Conservation (phyloP, 2,113 vertebrate genomes). For the Oryzias melastigma region DNA sequence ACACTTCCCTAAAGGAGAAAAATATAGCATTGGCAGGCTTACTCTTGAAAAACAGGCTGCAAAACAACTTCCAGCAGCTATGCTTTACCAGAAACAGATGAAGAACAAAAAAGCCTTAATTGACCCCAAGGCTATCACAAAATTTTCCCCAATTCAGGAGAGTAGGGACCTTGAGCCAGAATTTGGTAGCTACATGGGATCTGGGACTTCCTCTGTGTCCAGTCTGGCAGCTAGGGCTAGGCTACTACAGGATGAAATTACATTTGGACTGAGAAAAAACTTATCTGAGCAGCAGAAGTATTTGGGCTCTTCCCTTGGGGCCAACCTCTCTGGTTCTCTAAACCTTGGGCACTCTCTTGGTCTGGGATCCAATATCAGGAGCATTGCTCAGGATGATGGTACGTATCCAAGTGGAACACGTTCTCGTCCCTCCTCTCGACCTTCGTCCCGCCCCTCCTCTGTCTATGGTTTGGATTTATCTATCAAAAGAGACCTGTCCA, state of each 20-base stretch:
- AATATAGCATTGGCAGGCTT: slow-evolving; percentile 96
- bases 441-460: slow-evolving; percentile 94
- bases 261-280: slow-evolving; percentile 95
- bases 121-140: slow-evolving; percentile 90
- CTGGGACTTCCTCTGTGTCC: slow-evolving; percentile 87
- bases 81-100: slow-evolving; percentile 95
- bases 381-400: slow-evolving; percentile 88
- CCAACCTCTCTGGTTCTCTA: slow-evolving; percentile 84
- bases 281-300: slow-evolving; percentile 97
- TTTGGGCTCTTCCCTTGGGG: slow-evolving; percentile 82
- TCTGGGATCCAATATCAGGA: slow-evolving; percentile 81
- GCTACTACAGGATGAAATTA: slow-evolving; percentile 95
- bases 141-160: slow-evolving; percentile 97
- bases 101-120: slow-evolving; percentile 94
- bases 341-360: slow-evolving; percentile 81
- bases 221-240: slow-evolving; percentile 90
- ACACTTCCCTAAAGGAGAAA: slow-evolving; percentile 95
- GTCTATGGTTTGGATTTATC: slow-evolving; percentile 97
- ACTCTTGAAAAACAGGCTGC: slow-evolving; percentile 98
- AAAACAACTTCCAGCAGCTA: slow-evolving; percentile 94
- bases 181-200: slow-evolving; percentile 89
- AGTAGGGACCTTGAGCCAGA: slow-evolving; percentile 92
- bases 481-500: slow-evolving; percentile 94
- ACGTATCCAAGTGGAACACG: slow-evolving; percentile 89
- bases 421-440: slow-evolving; percentile 92